phyloP scores from a whole-genome alignment of 2,797 vertebrate species.

The Sciurus carolinensis region DNA sequence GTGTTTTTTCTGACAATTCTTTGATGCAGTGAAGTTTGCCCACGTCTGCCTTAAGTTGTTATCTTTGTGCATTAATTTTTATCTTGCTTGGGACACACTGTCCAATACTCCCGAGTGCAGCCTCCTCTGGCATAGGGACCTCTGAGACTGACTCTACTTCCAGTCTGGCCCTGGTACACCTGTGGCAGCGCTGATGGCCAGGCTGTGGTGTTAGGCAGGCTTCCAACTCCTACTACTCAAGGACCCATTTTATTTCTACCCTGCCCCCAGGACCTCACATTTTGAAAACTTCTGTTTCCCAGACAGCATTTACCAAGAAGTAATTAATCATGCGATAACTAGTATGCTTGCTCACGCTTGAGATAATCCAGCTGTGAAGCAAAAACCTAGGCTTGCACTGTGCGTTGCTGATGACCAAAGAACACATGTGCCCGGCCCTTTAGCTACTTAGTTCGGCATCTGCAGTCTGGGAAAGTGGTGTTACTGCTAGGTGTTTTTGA shows the following conservation, averaged over 20 bases:
- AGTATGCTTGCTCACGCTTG: neutral
- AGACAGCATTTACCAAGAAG: neutral
- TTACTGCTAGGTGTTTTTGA: neutral
- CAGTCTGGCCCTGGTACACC: neutral
- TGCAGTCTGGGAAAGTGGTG: neutral
- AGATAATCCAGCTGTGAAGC: neutral
- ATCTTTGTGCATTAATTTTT: slow-evolving; percentile 1
- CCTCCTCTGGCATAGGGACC: rapidly evolving
- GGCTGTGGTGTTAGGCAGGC: neutral
- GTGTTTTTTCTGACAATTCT: neutral
- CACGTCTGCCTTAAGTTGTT: neutral
- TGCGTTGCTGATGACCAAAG: neutral
- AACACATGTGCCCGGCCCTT: neutral
- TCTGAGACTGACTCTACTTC: neutral
- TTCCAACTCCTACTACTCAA: neutral
- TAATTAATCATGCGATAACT: neutral
- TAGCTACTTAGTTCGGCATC: neutral
- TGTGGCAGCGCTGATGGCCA: rapidly evolving
- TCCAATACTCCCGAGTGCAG: neutral
- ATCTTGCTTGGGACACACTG: neutral
- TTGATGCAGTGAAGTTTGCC: neutral
- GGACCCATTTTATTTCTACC: neutral
- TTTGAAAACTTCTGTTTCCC: slow-evolving; percentile 26
- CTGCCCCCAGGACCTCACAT: neutral
- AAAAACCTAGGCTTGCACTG: neutral